These are phyloP conservation scores for Gila orcuttii DNA, from an alignment of 2,113 vertebrate species.

Conservation along the genomic window DNA sequence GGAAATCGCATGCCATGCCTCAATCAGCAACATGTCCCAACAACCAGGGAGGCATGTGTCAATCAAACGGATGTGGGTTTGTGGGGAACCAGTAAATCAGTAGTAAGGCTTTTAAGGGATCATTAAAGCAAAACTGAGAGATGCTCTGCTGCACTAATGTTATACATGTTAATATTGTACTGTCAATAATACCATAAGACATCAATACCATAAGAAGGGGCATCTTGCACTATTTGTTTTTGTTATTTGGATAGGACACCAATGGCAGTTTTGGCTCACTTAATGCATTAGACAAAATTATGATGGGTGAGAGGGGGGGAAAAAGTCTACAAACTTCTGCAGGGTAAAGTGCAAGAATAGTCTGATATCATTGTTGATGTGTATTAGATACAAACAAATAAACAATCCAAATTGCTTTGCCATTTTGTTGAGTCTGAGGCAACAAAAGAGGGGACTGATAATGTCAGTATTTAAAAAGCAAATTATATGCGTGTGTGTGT, in stretches of 20 bases:
- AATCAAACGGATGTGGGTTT: conserved; percentile 48
- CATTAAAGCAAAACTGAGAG: conserved; percentile 14
- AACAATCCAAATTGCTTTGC: no score
- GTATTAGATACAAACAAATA: no score
- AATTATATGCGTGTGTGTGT: no score
- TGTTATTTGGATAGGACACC: background rate
- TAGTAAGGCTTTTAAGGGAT: conserved; percentile 15
- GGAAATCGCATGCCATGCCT: conserved; percentile 52
- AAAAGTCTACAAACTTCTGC: background rate
- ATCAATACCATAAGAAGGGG: background rate
- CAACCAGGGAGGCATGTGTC: conserved; percentile 48
- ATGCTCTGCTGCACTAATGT: conserved; percentile 3
- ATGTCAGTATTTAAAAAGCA: no score
- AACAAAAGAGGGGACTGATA: no score
- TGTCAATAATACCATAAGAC: background rate
- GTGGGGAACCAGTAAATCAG: conserved; percentile 33
- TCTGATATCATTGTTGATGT: no score
- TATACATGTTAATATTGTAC: background rate
- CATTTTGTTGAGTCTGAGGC: no score
- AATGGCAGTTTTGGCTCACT: background rate
- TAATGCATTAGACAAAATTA: background rate
- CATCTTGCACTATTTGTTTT: background rate
- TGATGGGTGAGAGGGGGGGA: background rate
- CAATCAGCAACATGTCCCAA: conserved; percentile 53
- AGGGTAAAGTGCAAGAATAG: no score